Base-by-base conservation (phyloP, 2,113 vertebrate species). In the Eupsittula cactorum region DNA sequence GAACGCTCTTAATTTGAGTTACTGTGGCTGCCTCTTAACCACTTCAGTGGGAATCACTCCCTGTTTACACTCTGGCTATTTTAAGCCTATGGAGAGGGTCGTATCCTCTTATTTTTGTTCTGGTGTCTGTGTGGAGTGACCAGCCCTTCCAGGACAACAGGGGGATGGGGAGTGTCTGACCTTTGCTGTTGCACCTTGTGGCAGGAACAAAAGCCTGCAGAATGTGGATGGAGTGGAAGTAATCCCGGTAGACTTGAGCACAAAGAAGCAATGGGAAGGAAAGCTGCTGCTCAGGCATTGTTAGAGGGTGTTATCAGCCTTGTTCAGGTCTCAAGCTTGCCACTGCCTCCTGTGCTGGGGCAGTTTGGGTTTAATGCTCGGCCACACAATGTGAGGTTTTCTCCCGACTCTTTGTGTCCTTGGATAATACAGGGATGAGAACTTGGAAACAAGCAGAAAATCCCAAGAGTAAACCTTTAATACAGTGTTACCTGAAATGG, bases 281-380 rank as follows among this genome's bases (percentile, higher is more conserved):
- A 93, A 84, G 74, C 81, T 91, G 91, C 83, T 91, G 55, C 50
- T 86, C 27, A 23, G 79, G 59, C 24, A 10, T 29, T 69, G 91
- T 68, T 49, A 8, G 25, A 65, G 71, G 70, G 35, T 69, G 2
- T 85, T 80, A n/a, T 18, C 67, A 28, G 44, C 47, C 74, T 15
- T 14, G 33, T 53, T 44, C 31, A 21, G 33, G 20, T 44, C 50
- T 90, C 28, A 27, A 8, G 33, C 35, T 71, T 70, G 17, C 53
- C 11, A 1, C 53, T 70, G 79, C 13, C 20, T 81, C 39, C 42
- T 60, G 35, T 55, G 69, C 42, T 78, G 59, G 69, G 69, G 42
- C 20, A 19, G 24, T 41, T 74, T 29, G 13, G 33, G 3, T 46
- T 92, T 88, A 55, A 9, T 55, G 18, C 47, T 71, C 0, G 2